A percentile compares a stretch with the other conserved stretches of the same genome.
These are phyloP conservation scores for Notothenia coriiceps DNA, from an alignment of 2,113 vertebrate genomes.

Conservation along the genomic window DNA sequence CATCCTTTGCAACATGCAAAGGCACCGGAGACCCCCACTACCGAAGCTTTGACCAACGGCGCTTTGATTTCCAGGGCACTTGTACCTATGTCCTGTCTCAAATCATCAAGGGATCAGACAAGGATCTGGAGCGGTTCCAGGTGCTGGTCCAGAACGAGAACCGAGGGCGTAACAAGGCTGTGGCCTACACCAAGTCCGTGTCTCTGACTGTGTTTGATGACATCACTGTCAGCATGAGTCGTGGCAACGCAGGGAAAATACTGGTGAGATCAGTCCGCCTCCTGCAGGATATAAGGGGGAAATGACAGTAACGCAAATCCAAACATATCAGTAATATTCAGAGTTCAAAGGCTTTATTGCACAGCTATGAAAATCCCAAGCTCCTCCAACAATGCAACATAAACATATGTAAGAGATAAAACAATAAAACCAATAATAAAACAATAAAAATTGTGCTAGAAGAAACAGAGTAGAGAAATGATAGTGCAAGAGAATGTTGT, in stretches of 20 bases:
- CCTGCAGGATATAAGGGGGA: not conserved
- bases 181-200: constrained; percentile 42
- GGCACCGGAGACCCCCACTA: constrained; percentile 47
- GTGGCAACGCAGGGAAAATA: not conserved
- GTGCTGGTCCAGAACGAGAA: constrained; percentile 47
- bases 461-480: too few relatives aligned
- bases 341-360: too few relatives aligned
- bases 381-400: too few relatives aligned
- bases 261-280: constrained; percentile 26
- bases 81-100: constrained; percentile 43
- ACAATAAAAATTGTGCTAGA: too few relatives aligned
- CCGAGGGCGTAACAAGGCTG: constrained; percentile 37
- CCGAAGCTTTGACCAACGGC: constrained; percentile 19
- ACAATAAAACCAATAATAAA: too few relatives aligned
- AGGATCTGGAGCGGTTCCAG: constrained; percentile 8
- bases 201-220: constrained; percentile 24
- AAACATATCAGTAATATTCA: too few relatives aligned
- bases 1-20: constrained; percentile 26
- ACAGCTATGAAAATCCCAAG: too few relatives aligned
- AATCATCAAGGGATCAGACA: not conserved
- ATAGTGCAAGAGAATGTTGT: too few relatives aligned
- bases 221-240: constrained; percentile 46
- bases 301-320: not conserved
- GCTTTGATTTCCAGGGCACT: constrained; percentile 53
- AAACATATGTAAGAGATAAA: too few relatives aligned